Evolutionary conservation across 1,140 invertebrate genomes (phyloP), one percentile per base, ranked within the genome.

Genomic region (Nasonia longicornis): DNA sequence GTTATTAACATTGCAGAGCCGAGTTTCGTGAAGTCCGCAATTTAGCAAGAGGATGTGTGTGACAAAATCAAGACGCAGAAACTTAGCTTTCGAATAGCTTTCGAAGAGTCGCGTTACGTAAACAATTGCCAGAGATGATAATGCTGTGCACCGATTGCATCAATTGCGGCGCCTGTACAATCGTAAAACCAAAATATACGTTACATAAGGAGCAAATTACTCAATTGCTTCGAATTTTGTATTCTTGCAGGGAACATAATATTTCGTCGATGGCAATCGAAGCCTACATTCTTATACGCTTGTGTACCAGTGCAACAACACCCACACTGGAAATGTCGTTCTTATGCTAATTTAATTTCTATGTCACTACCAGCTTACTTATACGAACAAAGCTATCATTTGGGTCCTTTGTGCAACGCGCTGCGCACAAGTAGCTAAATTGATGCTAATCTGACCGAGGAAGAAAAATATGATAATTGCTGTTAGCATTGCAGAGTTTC

Each of bases 301-400:
- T 42, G 8, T 42, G 10, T 16, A 58, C 20, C 3, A n/a, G 16
- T 58, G 16, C 16, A 58, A n/a, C 52, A 4, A 7, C 52, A 58
- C 52, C 20, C 52, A 58, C 52, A 58, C 16, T 52, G 48, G 48
- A 52, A 20, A 52, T 16, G 52, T 58, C 52, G 52, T 58, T 58
- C 52, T 58, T 58, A 58, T 58, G 52, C 52, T 58, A 58, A 58
- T 58, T 58, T 58, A 58, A 58, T 58, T 58, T 58, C 52, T 58
- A 58, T 58, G 52, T 58, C 52, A 20, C 52, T 58, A 58, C 52
- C 38, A 10, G 8, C 38, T 58, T 58, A 52, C 48, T 52, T n/a
- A 35, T 35, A 58, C 52, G 52, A n/a, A 58, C 52, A 58, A 58
- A 20, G 20, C 52, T 58, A n/a, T 58, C 16, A 58, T 58, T 58